Evolutionary conservation across 2,113 vertebrate species (phyloP).

Genomic region (Aspidoscelis tigris): DNA sequence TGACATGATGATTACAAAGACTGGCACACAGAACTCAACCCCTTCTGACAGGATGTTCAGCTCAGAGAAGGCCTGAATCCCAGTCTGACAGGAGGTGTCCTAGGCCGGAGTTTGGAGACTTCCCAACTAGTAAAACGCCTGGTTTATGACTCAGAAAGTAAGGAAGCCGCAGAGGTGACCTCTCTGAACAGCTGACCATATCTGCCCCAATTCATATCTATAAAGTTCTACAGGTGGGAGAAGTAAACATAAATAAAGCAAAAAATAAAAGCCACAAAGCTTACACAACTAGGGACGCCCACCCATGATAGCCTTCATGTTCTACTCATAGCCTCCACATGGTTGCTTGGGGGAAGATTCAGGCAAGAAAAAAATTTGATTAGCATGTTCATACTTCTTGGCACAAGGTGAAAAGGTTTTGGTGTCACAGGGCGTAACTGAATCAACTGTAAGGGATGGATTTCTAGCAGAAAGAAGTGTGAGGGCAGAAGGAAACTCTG

Average conservation of each 20-base stretch:
- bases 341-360: constrained; percentile 23
- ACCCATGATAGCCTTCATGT: neutral
- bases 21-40: constrained; percentile 28
- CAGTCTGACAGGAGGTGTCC: neutral
- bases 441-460: constrained; percentile 4
- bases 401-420: constrained; percentile 53
- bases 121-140: neutral
- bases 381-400: constrained; percentile 48
- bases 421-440: neutral
- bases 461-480: constrained; percentile 43
- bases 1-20: constrained; percentile 16
- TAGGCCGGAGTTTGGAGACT: fast-evolving
- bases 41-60: neutral
- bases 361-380: constrained; percentile 30
- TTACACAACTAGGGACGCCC: constrained; percentile 16
- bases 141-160: neutral
- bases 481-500: constrained; percentile 39
- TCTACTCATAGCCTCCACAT: neutral
- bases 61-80: constrained; percentile 1
- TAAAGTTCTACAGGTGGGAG: neutral
- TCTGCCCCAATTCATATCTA: neutral
- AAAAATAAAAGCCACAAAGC: constrained; percentile 39
- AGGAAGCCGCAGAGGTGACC: constrained; percentile 25
- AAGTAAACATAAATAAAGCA: constrained; percentile 47
- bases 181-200: constrained; percentile 19